Base-by-base conservation (phyloP, 2,113 vertebrate species). In the Leptosomus discolor region DNA sequence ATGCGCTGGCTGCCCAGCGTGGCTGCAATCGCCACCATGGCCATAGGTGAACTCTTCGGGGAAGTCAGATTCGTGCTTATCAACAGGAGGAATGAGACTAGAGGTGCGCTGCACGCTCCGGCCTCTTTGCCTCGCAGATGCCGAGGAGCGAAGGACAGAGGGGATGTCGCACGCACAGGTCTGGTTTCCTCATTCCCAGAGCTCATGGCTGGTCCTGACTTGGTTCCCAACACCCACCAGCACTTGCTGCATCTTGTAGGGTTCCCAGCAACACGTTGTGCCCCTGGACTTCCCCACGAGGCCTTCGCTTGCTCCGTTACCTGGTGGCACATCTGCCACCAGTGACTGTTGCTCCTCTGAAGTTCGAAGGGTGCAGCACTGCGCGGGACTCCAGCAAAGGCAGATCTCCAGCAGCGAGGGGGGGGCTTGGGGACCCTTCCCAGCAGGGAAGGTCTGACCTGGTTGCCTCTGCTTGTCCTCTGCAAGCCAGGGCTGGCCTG, bases 1-100 rank as follows among this genome's bases (percentile, higher is more conserved):
- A 9, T 58, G 12, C 14, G 0, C 15, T 1, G 10, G n/a, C 5
- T 19, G 27, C 51, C 6, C 37, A 26, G 53, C 20, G 7, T 7
- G 22, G 39, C 15, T 56, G 26, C 68, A 19, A 4, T 34, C n/a
- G 30, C 43, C 8, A 0, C n/a, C 34, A 4, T 17, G 19, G 69
- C 30, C 61, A 12, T 1, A 8, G 1, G 30, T 13, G 18, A 53
- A 50, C 23, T 11, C 34, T 54, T 48, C 22, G 41, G 27, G 37
- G 12, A 56, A 4, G 16, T 19, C 27, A 20, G 16, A 3, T 0
- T 9, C 15, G n/a, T 30, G 51, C 24, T 48, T 36, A 2, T 12
- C 5, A 46, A 9, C 24, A 5, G 22, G 27, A 23, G 27, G 26
- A 53, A 29, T 0, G 24, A 53, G 29, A 8, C 12, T 2, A 5